A percentile compares a stretch with the other conserved stretches of the same genome.
phyloP scores from a whole-genome alignment of 2,797 vertebrate species.

The Muraenolepis orangiensis region DNA sequence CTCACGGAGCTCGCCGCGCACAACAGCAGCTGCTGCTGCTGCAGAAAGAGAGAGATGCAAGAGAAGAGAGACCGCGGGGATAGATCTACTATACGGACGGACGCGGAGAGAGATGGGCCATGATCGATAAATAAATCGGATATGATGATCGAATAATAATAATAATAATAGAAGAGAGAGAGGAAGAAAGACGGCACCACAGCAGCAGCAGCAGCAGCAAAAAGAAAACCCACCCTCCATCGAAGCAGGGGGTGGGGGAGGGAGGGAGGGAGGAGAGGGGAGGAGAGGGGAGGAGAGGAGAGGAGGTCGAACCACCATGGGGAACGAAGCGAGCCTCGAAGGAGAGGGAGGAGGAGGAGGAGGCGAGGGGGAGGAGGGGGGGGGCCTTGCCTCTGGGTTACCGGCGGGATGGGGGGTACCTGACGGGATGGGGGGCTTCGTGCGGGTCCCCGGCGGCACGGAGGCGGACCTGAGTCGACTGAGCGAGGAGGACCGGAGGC shows the following conservation, averaged over 20 bases:
- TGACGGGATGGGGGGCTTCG: constrained; percentile 76
- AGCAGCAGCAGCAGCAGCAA: too few relatives aligned
- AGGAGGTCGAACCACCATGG: constrained; percentile 84
- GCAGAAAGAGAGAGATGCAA: constrained; percentile 70
- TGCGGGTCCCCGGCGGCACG: constrained; percentile 79
- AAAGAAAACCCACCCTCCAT: constrained; percentile 41
- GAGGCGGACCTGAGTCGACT: constrained; percentile 85
- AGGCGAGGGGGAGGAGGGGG: constrained; percentile 78
- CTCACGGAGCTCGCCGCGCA: constrained; percentile 54
- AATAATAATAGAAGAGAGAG: too few relatives aligned
- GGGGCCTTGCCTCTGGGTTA: constrained; percentile 72
- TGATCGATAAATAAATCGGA: constrained; percentile 15
- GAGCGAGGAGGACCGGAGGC: constrained; percentile 86
- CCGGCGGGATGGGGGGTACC: constrained; percentile 75
- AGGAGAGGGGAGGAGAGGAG: constrained; percentile 59
- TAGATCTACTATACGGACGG: constrained; percentile 26
- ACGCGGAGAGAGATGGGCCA: constrained; percentile 29
- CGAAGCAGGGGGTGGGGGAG: constrained; percentile 49
- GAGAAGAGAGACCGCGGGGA: constrained; percentile 53
- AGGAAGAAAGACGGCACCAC: too few relatives aligned
- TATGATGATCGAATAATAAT: neutral
- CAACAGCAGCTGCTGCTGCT: constrained; percentile 43
- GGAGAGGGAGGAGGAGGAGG: constrained; percentile 79
- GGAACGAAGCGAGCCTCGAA: constrained; percentile 94
- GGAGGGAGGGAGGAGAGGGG: constrained; percentile 46